Evolutionary conservation across 2,888 invertebrate species (phyloP).

Genomic region (Escarpia spicata): DNA sequence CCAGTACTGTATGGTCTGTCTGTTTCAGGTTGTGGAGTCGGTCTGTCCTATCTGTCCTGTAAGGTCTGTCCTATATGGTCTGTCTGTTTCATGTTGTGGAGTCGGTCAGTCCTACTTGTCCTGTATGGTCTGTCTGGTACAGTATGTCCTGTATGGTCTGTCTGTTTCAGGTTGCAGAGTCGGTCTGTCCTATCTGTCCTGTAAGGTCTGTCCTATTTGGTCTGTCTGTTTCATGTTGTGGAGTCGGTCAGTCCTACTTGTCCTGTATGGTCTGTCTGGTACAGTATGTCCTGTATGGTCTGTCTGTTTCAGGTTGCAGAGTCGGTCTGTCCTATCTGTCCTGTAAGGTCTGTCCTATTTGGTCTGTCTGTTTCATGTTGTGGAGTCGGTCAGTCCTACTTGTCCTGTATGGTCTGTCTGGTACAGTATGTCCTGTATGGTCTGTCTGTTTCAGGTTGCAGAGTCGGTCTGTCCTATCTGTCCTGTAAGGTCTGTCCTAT

Average conservation of each 20-base stretch:
- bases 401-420: neutral
- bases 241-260: neutral
- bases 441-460: constrained; percentile 24
- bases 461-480: constrained; percentile 31
- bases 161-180: constrained; percentile 27
- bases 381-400: constrained; percentile 14
- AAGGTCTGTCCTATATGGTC: neutral
- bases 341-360: neutral
- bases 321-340: constrained; percentile 32
- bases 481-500: constrained; percentile 9
- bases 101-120: neutral
- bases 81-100: neutral
- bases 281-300: neutral
- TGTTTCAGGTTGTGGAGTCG: too few relatives aligned
- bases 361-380: neutral
- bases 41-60: too few relatives aligned
- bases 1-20: too few relatives aligned
- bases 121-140: neutral
- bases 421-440: neutral
- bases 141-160: neutral
- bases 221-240: neutral
- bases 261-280: neutral
- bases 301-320: constrained; percentile 26
- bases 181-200: constrained; percentile 31
- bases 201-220: neutral